Percentiles rank a stretch among this genome's conserved stretches.
These are phyloP conservation scores for Rhynchotus rufescens DNA, from an alignment of 2,797 vertebrate genomes.

Conservation along the genomic window DNA sequence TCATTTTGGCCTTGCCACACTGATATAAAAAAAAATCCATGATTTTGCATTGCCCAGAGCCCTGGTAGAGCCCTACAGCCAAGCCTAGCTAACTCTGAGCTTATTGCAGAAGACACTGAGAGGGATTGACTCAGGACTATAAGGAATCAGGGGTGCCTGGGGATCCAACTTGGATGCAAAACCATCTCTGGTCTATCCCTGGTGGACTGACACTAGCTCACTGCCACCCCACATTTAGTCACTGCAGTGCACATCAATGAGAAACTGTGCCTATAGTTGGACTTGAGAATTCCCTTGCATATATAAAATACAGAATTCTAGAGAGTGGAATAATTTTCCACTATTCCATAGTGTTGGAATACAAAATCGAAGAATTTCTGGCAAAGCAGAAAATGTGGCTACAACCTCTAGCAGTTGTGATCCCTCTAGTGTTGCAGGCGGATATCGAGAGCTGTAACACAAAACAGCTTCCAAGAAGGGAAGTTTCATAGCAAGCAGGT, in stretches of 20 bases:
- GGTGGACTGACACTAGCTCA: background rate
- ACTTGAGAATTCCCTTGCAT: background rate
- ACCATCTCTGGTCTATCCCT: background rate
- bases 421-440: background rate
- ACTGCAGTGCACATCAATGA: background rate
- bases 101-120: background rate
- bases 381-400: background rate
- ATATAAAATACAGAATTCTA: background rate
- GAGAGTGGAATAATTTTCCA: background rate
- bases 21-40: background rate
- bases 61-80: background rate
- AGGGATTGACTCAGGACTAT: rapidly evolving
- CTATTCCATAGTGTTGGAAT: background rate
- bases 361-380: background rate
- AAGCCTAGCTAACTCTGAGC: background rate
- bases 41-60: background rate
- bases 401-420: background rate
- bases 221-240: background rate
- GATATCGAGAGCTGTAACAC: background rate
- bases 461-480: background rate
- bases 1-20: rapidly evolving
- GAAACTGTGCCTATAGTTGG: background rate
- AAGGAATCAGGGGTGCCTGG: background rate
- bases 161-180: background rate
- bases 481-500: background rate